Evolutionary conservation across 2,113 vertebrate species (phyloP).

Genomic region (Danionella cerebrum): DNA sequence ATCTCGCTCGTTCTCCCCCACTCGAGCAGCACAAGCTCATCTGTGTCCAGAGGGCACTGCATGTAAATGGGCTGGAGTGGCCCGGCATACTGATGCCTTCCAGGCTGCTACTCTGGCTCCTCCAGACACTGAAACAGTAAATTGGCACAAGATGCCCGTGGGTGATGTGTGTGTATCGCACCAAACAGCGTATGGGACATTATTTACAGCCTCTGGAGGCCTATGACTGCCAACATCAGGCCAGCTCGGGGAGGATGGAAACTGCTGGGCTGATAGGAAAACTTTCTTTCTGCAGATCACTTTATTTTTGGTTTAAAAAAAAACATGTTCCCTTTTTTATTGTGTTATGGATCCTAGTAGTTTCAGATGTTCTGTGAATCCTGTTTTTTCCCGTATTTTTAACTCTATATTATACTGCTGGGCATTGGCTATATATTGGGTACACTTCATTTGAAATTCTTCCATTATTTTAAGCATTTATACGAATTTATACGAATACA

Average conservation of each 20-base stretch:
- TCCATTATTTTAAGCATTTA: too few relatives aligned
- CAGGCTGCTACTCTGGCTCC: conserved; percentile 30
- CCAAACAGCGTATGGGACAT: conserved; percentile 2
- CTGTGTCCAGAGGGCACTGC: conserved; percentile 22
- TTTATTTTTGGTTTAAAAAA: not conserved
- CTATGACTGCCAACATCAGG: conserved; percentile 8
- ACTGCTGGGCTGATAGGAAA: not conserved
- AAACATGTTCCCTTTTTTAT: not conserved
- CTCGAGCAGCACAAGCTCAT: conserved; percentile 9
- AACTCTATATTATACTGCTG: too few relatives aligned
- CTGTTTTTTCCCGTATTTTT: too few relatives aligned
- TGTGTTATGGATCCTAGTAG: too few relatives aligned
- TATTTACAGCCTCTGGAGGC: conserved; percentile 18
- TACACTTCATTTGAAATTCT: too few relatives aligned
- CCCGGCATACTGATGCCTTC: conserved; percentile 53
- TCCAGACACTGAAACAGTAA: conserved; percentile 41
- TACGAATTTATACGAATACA: too few relatives aligned
- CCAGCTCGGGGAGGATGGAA: not conserved
- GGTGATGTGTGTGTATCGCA: conserved; percentile 1
- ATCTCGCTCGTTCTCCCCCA: not conserved
- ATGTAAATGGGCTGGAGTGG: conserved; percentile 42
- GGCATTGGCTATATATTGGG: too few relatives aligned
- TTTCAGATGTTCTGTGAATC: too few relatives aligned
- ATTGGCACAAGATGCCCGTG: conserved; percentile 45
- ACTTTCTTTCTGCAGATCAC: not conserved